phyloP scores from a whole-genome alignment of 2,888 invertebrate species.

The Sthenelais limicola region DNA sequence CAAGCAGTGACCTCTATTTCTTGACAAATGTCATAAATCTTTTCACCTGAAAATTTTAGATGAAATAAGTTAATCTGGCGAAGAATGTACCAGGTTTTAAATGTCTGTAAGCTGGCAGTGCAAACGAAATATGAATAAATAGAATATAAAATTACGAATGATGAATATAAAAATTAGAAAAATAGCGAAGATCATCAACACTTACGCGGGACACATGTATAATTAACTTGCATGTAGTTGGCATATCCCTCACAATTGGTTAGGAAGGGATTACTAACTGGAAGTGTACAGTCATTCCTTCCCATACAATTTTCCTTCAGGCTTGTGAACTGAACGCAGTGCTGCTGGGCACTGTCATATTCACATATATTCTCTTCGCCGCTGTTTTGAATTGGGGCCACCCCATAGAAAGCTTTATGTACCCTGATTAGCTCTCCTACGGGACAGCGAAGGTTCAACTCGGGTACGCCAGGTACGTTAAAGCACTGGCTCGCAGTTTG shows the following conservation, averaged over 20 bases:
- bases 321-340: constrained; percentile 46
- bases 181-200: no score
- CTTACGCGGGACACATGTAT: constrained; percentile 49
- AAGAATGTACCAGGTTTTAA: no score
- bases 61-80: background rate
- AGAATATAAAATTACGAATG: background rate
- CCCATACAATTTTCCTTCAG: constrained; percentile 49
- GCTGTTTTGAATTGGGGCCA: constrained; percentile 23
- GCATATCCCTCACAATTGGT: constrained; percentile 47
- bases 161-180: background rate
- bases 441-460: constrained; percentile 44
- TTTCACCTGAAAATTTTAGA: constrained; percentile 18
- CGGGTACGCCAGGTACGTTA: constrained; percentile 48
- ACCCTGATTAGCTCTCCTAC: constrained; percentile 42
- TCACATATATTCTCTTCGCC: background rate
- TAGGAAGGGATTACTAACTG: constrained; percentile 50
- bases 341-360: constrained; percentile 30
- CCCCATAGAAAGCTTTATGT: constrained; percentile 46
- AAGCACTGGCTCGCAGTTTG: constrained; percentile 47
- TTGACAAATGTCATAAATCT: constrained; percentile 39
- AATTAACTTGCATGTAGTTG: constrained; percentile 51
- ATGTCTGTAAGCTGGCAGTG: no score
- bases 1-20: constrained; percentile 2
- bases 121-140: background rate
- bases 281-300: constrained; percentile 42